A percentile compares a stretch with the other conserved stretches of the same genome.
Conservation (phyloP, 1,140 invertebrate genomes). For the Procambarus clarkii region DNA sequence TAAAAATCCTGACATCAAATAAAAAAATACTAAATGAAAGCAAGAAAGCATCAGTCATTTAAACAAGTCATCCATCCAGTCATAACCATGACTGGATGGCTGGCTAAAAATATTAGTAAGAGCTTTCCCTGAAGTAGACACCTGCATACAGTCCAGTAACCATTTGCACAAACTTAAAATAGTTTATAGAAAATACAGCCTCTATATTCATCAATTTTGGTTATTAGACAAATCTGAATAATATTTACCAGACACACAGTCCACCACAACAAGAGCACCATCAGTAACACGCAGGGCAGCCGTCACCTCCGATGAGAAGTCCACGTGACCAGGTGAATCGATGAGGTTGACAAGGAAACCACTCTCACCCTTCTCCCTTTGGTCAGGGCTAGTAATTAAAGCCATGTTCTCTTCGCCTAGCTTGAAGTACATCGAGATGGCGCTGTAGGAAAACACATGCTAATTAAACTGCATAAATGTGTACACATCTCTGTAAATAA, state of each 20-base stretch:
- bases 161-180: too few species aligned
- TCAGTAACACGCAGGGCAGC: constrained; percentile 99
- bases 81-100: too few species aligned
- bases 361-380: constrained; percentile 91
- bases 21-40: too few species aligned
- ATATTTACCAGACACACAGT: constrained; percentile 94
- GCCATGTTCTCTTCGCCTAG: constrained; percentile 92
- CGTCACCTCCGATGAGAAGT: constrained; percentile 99
- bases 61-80: too few species aligned
- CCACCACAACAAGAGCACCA: constrained; percentile 99
- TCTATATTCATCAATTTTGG: too few species aligned
- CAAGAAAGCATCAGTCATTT: too few species aligned
- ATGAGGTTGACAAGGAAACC: constrained; percentile 99
- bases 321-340: constrained; percentile 99
- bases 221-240: too few species aligned
- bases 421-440: constrained; percentile 99
- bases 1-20: too few species aligned
- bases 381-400: constrained; percentile 92
- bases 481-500: not conserved
- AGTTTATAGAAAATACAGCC: too few species aligned
- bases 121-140: too few species aligned
- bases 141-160: too few species aligned
- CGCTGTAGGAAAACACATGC: constrained; percentile 79
- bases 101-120: too few species aligned
- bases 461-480: not conserved